These are phyloP conservation scores for Pituophis catenifer DNA, from an alignment of 2,113 vertebrate genomes.

Conservation along the genomic window DNA sequence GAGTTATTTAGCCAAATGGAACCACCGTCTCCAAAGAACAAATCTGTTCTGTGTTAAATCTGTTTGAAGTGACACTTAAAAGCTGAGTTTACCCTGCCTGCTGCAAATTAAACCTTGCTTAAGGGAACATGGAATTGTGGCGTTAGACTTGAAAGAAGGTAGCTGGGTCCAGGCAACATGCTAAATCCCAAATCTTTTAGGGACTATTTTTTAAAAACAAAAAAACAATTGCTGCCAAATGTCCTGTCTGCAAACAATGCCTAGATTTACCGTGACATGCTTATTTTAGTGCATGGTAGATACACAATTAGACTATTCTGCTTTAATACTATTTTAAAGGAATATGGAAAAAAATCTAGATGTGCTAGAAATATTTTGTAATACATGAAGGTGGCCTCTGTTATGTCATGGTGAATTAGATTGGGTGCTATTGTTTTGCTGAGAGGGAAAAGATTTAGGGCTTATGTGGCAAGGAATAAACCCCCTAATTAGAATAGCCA, in stretches of 20 bases:
- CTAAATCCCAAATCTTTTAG: background rate
- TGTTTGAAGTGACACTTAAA: background rate
- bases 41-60: background rate
- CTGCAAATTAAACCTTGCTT: background rate
- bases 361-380: background rate
- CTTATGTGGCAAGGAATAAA: background rate
- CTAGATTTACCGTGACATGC: background rate
- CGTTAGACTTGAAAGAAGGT: background rate
- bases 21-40: background rate
- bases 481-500: background rate
- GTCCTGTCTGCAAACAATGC: background rate
- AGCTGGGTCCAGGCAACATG: background rate
- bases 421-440: background rate
- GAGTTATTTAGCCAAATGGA: background rate
- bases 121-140: background rate
- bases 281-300: background rate
- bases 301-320: background rate
- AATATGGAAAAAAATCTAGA: background rate
- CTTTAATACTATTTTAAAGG: background rate
- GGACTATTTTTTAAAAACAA: background rate
- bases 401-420: background rate
- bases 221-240: background rate
- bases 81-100: background rate
- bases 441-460: background rate
- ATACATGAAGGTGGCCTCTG: background rate